Evolutionary conservation across 2,888 invertebrate species (phyloP), one percentile per base, ranked within the genome.

Genomic region (Drosophila limbata): DNA sequence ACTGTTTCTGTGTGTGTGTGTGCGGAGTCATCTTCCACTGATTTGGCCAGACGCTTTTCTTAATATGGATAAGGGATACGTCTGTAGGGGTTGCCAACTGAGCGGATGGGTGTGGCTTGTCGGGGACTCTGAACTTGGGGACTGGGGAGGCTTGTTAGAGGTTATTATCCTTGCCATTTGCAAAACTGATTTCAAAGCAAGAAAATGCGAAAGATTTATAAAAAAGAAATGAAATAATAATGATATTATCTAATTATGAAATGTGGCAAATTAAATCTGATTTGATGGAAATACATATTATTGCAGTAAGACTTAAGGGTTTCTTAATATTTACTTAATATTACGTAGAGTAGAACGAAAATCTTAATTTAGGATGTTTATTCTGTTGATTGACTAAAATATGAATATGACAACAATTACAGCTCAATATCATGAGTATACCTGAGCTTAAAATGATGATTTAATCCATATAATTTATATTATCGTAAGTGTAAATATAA

Each of bases 121-220:
- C 51, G 44, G 56, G 53, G 59, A 33, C 25, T 11, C n/a, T n/a
- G n/a, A n/a, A n/a, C n/a, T n/a, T n/a, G n/a, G n/a, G n/a, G n/a
- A n/a, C n/a, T 25, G 28, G 10, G n/a, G 28, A 42, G 42, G 88
- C 88, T 84, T 86, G 86, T 88, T 84, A 84, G 79, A 74, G 88
- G 87, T 88, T 88, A 90, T 89, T 89, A 88, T 88, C 81, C 79
- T 81, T 77, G 80, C 87, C 69, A 90, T 90, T 90, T 87, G 77
- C 78, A 84, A 90, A 90, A 87, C 90, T 89, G 90, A 90, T 90
- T 90, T 90, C 60, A 69, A 66, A 55, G 44, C 63, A 62, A 62
- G 17, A 11, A 47, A 39, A 48, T 44, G 33, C 21, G 13, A 42
- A 62, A 19, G 33, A 63, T 59, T 71, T 48, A 15, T 25, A 50